These are phyloP conservation scores for Orthonevra nobilis DNA, from an alignment of 2,888 invertebrate species.

Conservation along the genomic window DNA sequence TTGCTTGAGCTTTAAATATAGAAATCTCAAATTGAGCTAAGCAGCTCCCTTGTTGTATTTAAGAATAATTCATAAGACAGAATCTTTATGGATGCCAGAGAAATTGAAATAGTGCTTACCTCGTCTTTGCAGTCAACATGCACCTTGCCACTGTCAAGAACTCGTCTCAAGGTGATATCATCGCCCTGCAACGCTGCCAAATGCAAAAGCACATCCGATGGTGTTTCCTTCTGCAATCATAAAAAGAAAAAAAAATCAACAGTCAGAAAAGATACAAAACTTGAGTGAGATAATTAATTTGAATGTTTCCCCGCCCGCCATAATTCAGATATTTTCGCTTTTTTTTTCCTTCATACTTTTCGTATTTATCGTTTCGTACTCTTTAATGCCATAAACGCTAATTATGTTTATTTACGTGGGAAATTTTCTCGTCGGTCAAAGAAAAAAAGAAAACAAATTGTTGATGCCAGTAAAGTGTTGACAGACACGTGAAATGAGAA, in stretches of 20 bases:
- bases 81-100: too few species aligned
- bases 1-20: too few species aligned
- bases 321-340: too few species aligned
- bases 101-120: too few species aligned
- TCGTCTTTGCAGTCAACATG: constrained; percentile 97
- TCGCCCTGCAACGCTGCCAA: constrained; percentile 94
- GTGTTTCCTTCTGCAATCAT: constrained; percentile 90
- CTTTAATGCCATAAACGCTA: constrained; percentile 36
- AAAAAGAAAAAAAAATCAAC: constrained; percentile 43
- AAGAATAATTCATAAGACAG: too few species aligned
- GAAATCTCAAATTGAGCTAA: too few species aligned
- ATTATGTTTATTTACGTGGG: constrained; percentile 61
- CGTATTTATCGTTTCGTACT: not conserved
- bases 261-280: constrained; percentile 38
- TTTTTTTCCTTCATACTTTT: not conserved
- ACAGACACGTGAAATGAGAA: not conserved
- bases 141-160: constrained; percentile 95
- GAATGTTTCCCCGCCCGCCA: too few species aligned
- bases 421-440: constrained; percentile 10
- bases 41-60: too few species aligned
- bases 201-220: constrained; percentile 95
- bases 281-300: constrained; percentile 53
- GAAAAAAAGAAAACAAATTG: constrained; percentile 30
- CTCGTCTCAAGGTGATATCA: constrained; percentile 86
- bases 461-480: constrained; percentile 35